These are phyloP conservation scores for Cancer borealis DNA, from an alignment of 2,888 invertebrate species.

Conservation along the genomic window DNA sequence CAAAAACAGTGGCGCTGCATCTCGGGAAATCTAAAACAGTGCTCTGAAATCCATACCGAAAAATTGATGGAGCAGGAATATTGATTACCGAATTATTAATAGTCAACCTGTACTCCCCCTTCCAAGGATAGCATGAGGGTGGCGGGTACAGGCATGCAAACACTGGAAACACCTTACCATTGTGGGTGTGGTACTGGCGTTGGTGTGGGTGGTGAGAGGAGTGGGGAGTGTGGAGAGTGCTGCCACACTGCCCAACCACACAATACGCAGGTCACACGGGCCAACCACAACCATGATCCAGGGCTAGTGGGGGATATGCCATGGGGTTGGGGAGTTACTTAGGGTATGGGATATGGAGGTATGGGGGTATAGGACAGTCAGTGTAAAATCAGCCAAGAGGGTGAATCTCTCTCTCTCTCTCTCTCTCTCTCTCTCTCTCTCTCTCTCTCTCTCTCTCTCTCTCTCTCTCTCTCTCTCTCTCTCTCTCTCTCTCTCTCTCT, in stretches of 20 bases:
- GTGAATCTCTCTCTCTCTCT: background rate
- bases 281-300: constrained; percentile 75
- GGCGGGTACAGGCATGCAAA: constrained; percentile 64
- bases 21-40: too few species aligned
- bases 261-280: constrained; percentile 72
- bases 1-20: too few species aligned
- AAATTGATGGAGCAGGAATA: too few species aligned
- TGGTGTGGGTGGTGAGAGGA: constrained; percentile 68
- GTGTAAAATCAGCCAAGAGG: constrained; percentile 35
- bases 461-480: too few species aligned
- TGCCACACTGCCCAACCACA: constrained; percentile 75
- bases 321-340: constrained; percentile 64
- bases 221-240: constrained; percentile 71
- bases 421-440: too few species aligned
- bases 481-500: too few species aligned
- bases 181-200: constrained; percentile 76
- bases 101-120: background rate
- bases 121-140: constrained; percentile 38
- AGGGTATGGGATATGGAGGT: constrained; percentile 54
- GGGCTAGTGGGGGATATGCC: constrained; percentile 71
- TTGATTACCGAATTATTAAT: too few species aligned
- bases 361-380: constrained; percentile 21
- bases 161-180: constrained; percentile 67
- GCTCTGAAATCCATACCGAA: too few species aligned
- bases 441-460: too few species aligned